A percentile compares a stretch with the other conserved stretches of the same genome.
These are phyloP conservation scores for Ceratina japonica DNA, from an alignment of 1,140 invertebrate species.

Conservation along the genomic window DNA sequence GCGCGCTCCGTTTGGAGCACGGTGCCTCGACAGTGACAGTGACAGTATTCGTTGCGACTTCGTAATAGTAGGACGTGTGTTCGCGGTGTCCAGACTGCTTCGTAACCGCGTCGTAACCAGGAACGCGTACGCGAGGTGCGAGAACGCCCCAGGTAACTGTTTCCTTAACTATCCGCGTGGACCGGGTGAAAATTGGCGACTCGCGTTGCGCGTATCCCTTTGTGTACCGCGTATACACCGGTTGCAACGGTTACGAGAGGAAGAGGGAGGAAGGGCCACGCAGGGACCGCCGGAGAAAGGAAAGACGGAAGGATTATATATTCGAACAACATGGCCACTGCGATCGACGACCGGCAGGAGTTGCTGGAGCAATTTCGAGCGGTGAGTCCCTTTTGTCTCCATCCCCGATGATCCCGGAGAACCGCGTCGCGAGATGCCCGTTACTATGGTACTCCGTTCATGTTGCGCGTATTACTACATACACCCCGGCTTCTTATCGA, in stretches of 20 bases:
- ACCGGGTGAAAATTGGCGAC: slow-evolving; percentile 30
- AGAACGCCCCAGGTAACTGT: slow-evolving; percentile 23
- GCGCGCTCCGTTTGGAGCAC: slow-evolving; percentile 27
- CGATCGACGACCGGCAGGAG: slow-evolving; percentile 77
- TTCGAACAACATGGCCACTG: slow-evolving; percentile 76
- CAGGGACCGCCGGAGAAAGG: slow-evolving; percentile 53
- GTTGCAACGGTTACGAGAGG: background rate
- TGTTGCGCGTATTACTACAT: background rate
- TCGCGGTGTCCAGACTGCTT: background rate
- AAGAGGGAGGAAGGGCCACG: slow-evolving; percentile 35
- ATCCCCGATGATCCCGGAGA: background rate
- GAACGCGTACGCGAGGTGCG: slow-evolving; percentile 38
- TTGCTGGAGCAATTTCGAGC: slow-evolving; percentile 74
- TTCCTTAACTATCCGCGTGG: slow-evolving; percentile 13
- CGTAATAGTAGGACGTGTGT: slow-evolving; percentile 6
- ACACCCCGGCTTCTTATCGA: slow-evolving; percentile 60
- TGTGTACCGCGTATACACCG: slow-evolving; percentile 10
- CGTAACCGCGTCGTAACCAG: slow-evolving; percentile 34
- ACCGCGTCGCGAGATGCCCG: background rate
- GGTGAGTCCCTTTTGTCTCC: slow-evolving; percentile 65
- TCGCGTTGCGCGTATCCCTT: slow-evolving; percentile 26
- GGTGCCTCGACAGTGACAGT: background rate
- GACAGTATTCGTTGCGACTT: slow-evolving; percentile 52
- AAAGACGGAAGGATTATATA: slow-evolving; percentile 66
- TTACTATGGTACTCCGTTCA: slow-evolving; percentile 4